phyloP scores from a whole-genome alignment of 2,888 invertebrate species.

The Diloba caeruleocephala region DNA sequence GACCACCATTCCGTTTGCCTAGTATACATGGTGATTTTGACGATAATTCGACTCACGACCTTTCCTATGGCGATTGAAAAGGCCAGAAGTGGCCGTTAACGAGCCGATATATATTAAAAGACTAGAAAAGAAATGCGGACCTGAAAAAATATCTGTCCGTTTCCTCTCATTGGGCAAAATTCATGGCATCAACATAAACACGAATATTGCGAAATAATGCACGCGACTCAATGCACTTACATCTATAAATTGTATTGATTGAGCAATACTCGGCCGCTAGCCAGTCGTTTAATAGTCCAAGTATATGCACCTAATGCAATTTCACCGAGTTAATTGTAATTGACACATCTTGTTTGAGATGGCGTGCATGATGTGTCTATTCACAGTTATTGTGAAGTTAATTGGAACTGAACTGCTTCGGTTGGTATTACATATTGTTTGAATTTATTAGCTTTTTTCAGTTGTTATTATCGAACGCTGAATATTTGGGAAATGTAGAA shows the following conservation, averaged over 20 bases:
- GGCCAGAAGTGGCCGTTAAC: too few species aligned
- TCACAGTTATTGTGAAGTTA: not conserved
- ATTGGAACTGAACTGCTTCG: not conserved
- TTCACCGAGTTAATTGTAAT: slow-evolving; percentile 26
- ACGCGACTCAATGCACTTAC: slow-evolving; percentile 6
- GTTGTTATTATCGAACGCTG: too few species aligned
- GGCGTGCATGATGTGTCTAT: slow-evolving; percentile 10
- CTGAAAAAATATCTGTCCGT: not conserved
- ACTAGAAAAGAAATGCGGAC: too few species aligned
- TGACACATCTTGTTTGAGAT: slow-evolving; percentile 18
- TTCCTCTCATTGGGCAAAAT: too few species aligned
- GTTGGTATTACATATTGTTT: too few species aligned
- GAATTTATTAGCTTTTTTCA: too few species aligned
- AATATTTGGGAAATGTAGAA: too few species aligned
- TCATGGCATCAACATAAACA: slow-evolving; percentile 13
- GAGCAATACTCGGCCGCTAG: slow-evolving; percentile 25
- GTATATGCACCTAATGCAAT: slow-evolving; percentile 2
- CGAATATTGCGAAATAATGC: slow-evolving; percentile 16
- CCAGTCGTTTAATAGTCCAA: not conserved
- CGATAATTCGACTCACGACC: too few species aligned
- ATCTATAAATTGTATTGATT: slow-evolving; percentile 25
- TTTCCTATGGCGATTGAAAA: too few species aligned
- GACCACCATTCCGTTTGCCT: too few species aligned
- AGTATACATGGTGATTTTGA: too few species aligned
- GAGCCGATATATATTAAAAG: too few species aligned